Base-by-base conservation (phyloP, 1,140 invertebrate species). In the Drosophila pruinosa region DNA sequence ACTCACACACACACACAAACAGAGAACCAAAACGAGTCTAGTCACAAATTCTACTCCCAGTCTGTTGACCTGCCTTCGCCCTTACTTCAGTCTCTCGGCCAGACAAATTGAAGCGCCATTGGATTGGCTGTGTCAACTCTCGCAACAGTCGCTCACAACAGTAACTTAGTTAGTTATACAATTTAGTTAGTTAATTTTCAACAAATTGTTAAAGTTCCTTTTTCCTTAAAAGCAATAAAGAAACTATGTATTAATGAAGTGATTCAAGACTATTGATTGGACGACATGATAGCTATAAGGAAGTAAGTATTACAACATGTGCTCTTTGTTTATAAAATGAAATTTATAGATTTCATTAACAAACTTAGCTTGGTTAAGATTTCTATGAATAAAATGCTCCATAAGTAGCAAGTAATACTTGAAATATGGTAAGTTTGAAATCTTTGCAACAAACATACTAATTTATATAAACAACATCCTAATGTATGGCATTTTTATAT, bases 131-230 rank as follows among this genome's bases (percentile, higher is more conserved):
- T 22, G 41, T 12, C 41, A 45, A 22, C 12, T 45, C 7, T 45
- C 43, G n/a, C 19, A n/a, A 21, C 14, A 48, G 12, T 47, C 45
- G 22, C 10, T 12, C 34, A 12, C 45, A 47, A 26, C 22, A 14
- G 14, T 31, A 53, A 45, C 17, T 26, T 48, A 72, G 71, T 63
- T 68, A 59, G 56, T n/a, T 47, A 19, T 56, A 39, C 8, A 73
- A 52, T 50, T 36, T 63, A 73, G 57, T 36, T 73, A 73, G 65
- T 53, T 24, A 12, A 65, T 36, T 31, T 50, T 70, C 12, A 68
- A 68, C 45, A 68, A 68, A 68, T 61, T 68, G 45, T 68, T 52
- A 8, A 52, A 59, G 54, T 59, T 67, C 56, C 56, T 59, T 57
- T 34, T n/a, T 12, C 15, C 4, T 41, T 8, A 8, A 57, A 1